These are phyloP conservation scores for Antedon mediterranea DNA, from an alignment of 53 echinoderm and acorn worm genomes.

Conservation along the genomic window DNA sequence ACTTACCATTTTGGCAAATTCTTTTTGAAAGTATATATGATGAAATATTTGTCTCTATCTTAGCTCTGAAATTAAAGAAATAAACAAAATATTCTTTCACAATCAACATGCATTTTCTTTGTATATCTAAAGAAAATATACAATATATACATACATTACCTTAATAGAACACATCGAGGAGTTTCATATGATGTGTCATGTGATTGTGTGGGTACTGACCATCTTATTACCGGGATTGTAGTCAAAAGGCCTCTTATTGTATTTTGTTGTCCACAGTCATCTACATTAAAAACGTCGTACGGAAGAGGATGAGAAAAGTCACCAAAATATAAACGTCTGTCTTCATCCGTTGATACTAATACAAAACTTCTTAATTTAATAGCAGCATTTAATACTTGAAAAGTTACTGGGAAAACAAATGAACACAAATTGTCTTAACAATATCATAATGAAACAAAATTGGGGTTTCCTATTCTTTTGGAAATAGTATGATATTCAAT, in stretches of 20 bases:
- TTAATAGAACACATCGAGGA: background rate
- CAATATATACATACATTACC: background rate
- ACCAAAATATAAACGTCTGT: background rate
- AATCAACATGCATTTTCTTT: too few relatives aligned
- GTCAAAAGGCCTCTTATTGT: background rate
- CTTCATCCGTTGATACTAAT: background rate
- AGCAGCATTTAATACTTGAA: background rate
- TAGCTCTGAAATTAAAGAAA: too few relatives aligned
- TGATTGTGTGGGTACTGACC: background rate
- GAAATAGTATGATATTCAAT: too few relatives aligned
- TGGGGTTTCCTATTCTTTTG: too few relatives aligned
- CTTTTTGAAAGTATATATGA: too few relatives aligned
- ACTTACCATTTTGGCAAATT: too few relatives aligned
- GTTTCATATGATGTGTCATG: background rate
- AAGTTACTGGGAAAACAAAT: background rate
- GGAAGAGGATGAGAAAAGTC: background rate
- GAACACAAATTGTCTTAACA: too few relatives aligned
- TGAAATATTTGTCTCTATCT: too few relatives aligned
- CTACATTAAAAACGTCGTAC: background rate
- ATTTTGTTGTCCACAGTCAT: background rate
- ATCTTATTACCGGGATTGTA: background rate
- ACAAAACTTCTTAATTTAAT: background rate
- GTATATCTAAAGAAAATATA: too few relatives aligned
- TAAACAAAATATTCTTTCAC: too few relatives aligned
- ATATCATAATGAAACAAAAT: too few relatives aligned